Evolutionary conservation across 2,888 invertebrate genomes (phyloP).

Genomic region (Himalopsyche tibetana): DNA sequence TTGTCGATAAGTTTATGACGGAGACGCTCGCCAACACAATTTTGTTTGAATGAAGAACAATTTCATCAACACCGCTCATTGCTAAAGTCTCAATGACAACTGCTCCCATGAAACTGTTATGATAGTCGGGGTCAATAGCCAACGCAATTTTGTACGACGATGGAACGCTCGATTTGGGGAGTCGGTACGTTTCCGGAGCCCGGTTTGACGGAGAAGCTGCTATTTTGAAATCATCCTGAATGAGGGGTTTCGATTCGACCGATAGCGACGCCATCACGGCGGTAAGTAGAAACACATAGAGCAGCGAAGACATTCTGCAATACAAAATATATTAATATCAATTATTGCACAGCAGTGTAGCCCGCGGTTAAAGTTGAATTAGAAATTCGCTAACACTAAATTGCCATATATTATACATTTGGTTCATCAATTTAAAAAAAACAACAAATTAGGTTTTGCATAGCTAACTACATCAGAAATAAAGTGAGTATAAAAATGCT

Average conservation of each 20-base stretch:
- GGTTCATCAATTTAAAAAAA: no score
- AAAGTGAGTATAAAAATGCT: no score
- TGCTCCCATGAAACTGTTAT: slow-evolving; percentile 72
- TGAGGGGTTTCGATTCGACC: not conserved
- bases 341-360: no score
- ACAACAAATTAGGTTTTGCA: no score
- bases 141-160: slow-evolving; percentile 76
- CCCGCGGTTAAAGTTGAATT: no score
- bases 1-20: slow-evolving; percentile 54
- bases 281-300: not conserved
- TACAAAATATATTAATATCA: not conserved
- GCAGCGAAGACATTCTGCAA: not conserved
- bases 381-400: no score
- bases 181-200: slow-evolving; percentile 71
- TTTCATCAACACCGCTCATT: slow-evolving; percentile 67
- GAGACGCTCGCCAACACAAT: slow-evolving; percentile 68
- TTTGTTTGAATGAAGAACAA: slow-evolving; percentile 75
- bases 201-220: not conserved
- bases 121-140: slow-evolving; percentile 72
- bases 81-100: slow-evolving; percentile 73
- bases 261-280: not conserved
- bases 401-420: no score
- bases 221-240: not conserved
- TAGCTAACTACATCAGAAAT: no score
- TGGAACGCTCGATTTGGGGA: slow-evolving; percentile 77